Conservation (phyloP, 2,797 vertebrate genomes). For the Potorous gilbertii region DNA sequence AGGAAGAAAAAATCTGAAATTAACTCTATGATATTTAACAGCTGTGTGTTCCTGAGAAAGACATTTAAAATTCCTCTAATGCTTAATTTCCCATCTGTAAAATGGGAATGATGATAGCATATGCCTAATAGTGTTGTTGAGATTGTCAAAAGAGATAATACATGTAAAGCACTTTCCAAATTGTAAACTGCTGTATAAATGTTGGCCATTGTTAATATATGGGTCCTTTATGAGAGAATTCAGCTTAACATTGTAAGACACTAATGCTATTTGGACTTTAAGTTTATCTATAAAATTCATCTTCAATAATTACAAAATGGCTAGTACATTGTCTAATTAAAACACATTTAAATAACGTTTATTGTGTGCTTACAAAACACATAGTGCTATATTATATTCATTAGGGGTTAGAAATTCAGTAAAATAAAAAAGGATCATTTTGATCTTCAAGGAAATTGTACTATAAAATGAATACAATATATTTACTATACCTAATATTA, state of each 20-base stretch:
- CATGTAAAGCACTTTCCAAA: not conserved
- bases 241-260: not conserved
- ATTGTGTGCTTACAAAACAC: not conserved
- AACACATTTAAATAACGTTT: not conserved
- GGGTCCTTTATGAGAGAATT: not conserved
- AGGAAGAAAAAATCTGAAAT: not conserved
- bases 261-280: not conserved
- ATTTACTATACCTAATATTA: not conserved
- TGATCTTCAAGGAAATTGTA: not conserved
- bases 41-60: not conserved
- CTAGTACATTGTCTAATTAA: not conserved
- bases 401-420: not conserved
- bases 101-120: not conserved
- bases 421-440: not conserved
- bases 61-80: not conserved
- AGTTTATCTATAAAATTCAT: not conserved
- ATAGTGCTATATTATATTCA: not conserved
- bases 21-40: not conserved
- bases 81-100: not conserved
- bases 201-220: not conserved
- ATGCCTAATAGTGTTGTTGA: not conserved
- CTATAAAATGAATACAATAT: not conserved
- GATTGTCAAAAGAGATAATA: not conserved
- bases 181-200: not conserved
- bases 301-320: not conserved